Evolutionary conservation across 2,797 vertebrate species (phyloP).

Genomic region (Falco berigora): DNA sequence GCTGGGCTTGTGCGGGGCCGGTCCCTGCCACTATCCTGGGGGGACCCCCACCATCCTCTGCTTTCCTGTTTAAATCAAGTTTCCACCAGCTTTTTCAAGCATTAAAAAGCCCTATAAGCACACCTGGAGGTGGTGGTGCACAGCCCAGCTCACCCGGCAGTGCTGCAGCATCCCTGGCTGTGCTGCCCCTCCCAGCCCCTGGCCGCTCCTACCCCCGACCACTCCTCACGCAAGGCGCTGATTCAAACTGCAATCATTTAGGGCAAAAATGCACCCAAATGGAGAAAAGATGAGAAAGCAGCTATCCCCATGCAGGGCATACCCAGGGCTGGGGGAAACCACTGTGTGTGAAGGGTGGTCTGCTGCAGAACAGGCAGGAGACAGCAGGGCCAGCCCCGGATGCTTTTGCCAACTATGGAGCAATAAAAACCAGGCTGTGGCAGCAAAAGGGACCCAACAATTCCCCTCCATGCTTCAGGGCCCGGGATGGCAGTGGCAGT

Average conservation of each 20-base stretch:
- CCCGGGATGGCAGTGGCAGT: not conserved
- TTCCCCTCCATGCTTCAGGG: not conserved
- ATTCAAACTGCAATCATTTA: not conserved
- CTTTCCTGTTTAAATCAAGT: not conserved
- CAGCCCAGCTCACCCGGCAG: not conserved
- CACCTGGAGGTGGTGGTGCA: not conserved
- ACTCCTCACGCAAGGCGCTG: accelerated
- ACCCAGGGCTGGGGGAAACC: not conserved
- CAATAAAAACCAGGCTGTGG: not conserved
- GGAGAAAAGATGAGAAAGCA: not conserved
- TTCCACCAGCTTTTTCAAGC: not conserved
- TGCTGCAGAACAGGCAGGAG: not conserved
- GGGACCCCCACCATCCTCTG: not conserved
- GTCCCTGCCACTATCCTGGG: not conserved
- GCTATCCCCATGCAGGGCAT: accelerated
- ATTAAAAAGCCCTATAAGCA: not conserved
- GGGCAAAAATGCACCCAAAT: not conserved
- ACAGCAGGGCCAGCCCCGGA: accelerated
- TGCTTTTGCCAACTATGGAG: not conserved
- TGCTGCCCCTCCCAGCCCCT: accelerated
- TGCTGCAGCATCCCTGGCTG: not conserved
- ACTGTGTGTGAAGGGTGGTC: not conserved
- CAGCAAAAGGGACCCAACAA: not conserved
- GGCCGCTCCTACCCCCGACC: not conserved
- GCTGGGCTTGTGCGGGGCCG: accelerated